phyloP scores from a whole-genome alignment of 2,113 vertebrate genomes.

The Tympanuchus pallidicinctus region DNA sequence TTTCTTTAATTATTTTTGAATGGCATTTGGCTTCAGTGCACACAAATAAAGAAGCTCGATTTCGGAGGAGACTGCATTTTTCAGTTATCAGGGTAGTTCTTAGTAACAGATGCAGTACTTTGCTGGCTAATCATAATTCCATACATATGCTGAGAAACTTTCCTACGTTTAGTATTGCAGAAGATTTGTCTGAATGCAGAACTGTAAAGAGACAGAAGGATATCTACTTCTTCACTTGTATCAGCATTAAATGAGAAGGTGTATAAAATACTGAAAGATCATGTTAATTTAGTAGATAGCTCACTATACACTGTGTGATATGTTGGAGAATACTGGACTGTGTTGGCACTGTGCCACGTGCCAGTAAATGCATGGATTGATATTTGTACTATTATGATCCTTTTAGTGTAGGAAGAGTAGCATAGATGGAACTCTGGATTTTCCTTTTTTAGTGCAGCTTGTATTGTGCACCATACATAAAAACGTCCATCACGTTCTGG shows the following conservation, averaged over 20 bases:
- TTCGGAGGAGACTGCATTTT: background rate
- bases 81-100: background rate
- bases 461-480: constrained; percentile 34
- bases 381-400: background rate
- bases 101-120: background rate
- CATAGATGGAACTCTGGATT: background rate
- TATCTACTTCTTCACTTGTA: background rate
- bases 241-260: background rate
- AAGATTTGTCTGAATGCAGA: background rate
- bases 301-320: background rate
- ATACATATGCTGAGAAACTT: background rate
- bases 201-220: background rate
- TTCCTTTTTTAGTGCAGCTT: background rate
- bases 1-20: background rate
- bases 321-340: background rate
- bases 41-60: background rate
- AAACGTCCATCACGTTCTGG: constrained; percentile 51
- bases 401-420: background rate
- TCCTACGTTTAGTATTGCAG: background rate
- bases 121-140: background rate
- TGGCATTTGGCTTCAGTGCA: background rate
- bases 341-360: background rate
- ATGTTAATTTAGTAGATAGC: background rate
- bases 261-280: background rate
- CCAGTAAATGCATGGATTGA: background rate